Evolutionary conservation across 2,113 vertebrate genomes (phyloP).

Genomic region (Bos javanicus): DNA sequence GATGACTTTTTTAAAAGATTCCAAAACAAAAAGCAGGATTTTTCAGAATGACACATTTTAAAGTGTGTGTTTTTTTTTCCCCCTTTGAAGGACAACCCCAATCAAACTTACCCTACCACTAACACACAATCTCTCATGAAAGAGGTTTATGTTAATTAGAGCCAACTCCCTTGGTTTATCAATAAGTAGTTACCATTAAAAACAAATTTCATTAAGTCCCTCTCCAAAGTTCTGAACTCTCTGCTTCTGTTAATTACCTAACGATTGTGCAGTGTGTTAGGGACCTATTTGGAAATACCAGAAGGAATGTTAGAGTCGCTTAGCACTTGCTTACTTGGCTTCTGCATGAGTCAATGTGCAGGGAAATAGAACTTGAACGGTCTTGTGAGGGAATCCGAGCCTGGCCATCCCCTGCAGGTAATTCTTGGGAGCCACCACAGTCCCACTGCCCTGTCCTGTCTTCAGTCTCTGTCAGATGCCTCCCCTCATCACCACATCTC

Average conservation of each 20-base stretch:
- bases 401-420: background rate
- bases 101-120: slow-evolving; percentile 6
- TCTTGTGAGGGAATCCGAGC: background rate
- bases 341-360: background rate
- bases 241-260: slow-evolving; percentile 36
- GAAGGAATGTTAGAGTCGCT: background rate
- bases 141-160: slow-evolving; percentile 34
- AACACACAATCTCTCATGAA: slow-evolving; percentile 23
- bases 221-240: slow-evolving; percentile 41
- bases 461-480: background rate
- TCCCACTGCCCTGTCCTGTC: background rate
- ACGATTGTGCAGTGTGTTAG: background rate
- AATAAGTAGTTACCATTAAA: slow-evolving; percentile 47
- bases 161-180: slow-evolving; percentile 36
- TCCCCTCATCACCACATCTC: background rate
- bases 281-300: background rate
- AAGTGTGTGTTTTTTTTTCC: background rate
- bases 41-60: slow-evolving; percentile 3
- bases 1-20: background rate
- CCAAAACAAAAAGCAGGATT: slow-evolving; percentile 17
- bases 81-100: background rate
- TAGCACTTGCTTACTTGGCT: background rate
- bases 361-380: background rate
- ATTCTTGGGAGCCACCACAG: background rate
- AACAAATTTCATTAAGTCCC: slow-evolving; percentile 44